Evolutionary conservation across 2,888 invertebrate genomes (phyloP).

Genomic region (Gandaritis pyraliata): DNA sequence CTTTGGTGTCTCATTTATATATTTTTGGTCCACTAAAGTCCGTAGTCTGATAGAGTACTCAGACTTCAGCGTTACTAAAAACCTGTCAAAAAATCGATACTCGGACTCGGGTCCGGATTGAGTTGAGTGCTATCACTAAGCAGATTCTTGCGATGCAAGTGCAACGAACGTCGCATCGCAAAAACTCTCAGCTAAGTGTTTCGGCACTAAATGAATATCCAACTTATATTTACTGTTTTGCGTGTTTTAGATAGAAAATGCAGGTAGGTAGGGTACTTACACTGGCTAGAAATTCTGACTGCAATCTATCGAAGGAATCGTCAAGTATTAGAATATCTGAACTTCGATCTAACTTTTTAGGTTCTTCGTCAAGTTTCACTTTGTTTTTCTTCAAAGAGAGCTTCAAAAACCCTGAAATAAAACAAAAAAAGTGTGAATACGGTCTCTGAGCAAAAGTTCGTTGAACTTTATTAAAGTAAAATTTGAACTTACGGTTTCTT

Average conservation of each 20-base stretch:
- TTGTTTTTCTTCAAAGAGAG: slow-evolving; percentile 72
- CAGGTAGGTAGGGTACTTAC: slow-evolving; percentile 54
- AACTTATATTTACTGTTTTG: too few relatives aligned
- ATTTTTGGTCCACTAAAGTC: too few relatives aligned
- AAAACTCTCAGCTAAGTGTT: too few relatives aligned
- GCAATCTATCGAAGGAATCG: slow-evolving; percentile 70
- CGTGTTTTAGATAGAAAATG: slow-evolving; percentile 1
- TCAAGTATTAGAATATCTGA: slow-evolving; percentile 70
- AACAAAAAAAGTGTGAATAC: slow-evolving; percentile 37
- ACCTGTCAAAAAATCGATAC: too few relatives aligned
- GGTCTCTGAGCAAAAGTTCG: slow-evolving; percentile 7
- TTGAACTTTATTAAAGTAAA: slow-evolving; percentile 10
- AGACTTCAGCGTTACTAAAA: too few relatives aligned
- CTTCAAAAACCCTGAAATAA: slow-evolving; percentile 66
- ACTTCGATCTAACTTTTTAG: slow-evolving; percentile 55
- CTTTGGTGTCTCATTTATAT: too few relatives aligned
- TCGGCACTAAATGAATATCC: too few relatives aligned
- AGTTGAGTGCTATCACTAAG: too few relatives aligned
- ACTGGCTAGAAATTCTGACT: slow-evolving; percentile 54
- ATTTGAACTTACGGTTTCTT: slow-evolving; percentile 58
- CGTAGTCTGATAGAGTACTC: too few relatives aligned
- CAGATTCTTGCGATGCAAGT: too few relatives aligned
- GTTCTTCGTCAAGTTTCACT: slow-evolving; percentile 49
- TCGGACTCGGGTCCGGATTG: too few relatives aligned
- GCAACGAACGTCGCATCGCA: too few relatives aligned